These are phyloP conservation scores for Microtus pennsylvanicus DNA, from an alignment of 2,113 vertebrate genomes.

Conservation along the genomic window DNA sequence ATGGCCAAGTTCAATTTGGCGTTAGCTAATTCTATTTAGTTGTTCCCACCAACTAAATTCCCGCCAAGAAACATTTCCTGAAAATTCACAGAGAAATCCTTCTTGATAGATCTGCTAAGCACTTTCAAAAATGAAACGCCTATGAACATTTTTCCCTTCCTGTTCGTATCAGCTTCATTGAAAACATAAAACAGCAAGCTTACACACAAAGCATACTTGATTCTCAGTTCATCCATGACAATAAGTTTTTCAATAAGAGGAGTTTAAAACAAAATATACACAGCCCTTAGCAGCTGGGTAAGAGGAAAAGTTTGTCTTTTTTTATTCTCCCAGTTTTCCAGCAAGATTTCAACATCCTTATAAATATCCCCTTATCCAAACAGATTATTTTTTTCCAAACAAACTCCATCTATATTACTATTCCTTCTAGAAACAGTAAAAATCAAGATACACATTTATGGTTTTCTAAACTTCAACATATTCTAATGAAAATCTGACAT, in stretches of 20 bases:
- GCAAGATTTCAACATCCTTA: background rate
- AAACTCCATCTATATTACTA: background rate
- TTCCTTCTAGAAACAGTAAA: background rate
- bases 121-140: conserved; percentile 18
- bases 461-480: conserved; percentile 28
- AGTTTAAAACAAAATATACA: background rate
- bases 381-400: conserved; percentile 17
- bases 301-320: background rate
- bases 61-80: background rate
- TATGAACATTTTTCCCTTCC: conserved; percentile 16
- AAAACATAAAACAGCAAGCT: conserved; percentile 50
- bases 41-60: background rate
- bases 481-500: conserved; percentile 26
- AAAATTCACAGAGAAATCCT: conserved; percentile 31
- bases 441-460: background rate
- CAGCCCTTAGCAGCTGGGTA: background rate
- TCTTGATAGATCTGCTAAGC: background rate
- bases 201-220: background rate
- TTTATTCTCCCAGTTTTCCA: background rate
- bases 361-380: background rate
- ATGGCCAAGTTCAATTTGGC: background rate
- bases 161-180: background rate
- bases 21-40: background rate
- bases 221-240: background rate
- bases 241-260: background rate